Percentiles rank a stretch among this genome's conserved stretches.
Evolutionary conservation across 2,888 invertebrate species (phyloP).

Genomic region (Pediacus dermestoides): DNA sequence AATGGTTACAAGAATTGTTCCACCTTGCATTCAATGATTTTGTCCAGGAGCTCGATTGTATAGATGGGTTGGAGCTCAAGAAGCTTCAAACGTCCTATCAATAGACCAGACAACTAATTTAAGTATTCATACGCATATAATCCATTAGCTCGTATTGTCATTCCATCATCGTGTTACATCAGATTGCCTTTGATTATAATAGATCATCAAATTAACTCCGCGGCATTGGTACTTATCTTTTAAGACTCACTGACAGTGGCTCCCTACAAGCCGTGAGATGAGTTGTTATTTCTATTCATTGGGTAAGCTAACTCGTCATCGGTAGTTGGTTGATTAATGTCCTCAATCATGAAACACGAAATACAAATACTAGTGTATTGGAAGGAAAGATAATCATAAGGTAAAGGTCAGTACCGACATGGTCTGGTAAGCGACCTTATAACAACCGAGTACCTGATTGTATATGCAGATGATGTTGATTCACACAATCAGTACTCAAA

Average conservation of each 20-base stretch:
- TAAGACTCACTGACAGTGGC: constrained; percentile 1
- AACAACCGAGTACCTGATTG: no score
- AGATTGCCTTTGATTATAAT: no score
- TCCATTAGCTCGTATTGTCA: constrained; percentile 25
- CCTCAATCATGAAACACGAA: not conserved
- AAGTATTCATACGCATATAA: constrained; percentile 22
- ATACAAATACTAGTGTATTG: not conserved
- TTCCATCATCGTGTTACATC: constrained; percentile 23
- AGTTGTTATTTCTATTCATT: not conserved
- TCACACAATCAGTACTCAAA: no score
- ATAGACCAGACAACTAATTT: no score
- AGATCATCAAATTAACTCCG: constrained; percentile 1
- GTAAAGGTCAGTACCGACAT: constrained; percentile 3
- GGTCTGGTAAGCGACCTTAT: constrained; percentile 2
- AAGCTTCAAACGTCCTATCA: no score
- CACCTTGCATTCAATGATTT: no score
- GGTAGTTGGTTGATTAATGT: not conserved
- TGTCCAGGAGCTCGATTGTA: no score
- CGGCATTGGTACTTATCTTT: not conserved
- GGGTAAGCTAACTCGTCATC: not conserved
- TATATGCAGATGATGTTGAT: no score
- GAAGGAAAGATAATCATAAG: not conserved
- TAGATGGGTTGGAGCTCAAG: no score
- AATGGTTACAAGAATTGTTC: no score
- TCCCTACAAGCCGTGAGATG: not conserved